Evolutionary conservation across 2,113 vertebrate species (phyloP).

Genomic region (Octodon degus): DNA sequence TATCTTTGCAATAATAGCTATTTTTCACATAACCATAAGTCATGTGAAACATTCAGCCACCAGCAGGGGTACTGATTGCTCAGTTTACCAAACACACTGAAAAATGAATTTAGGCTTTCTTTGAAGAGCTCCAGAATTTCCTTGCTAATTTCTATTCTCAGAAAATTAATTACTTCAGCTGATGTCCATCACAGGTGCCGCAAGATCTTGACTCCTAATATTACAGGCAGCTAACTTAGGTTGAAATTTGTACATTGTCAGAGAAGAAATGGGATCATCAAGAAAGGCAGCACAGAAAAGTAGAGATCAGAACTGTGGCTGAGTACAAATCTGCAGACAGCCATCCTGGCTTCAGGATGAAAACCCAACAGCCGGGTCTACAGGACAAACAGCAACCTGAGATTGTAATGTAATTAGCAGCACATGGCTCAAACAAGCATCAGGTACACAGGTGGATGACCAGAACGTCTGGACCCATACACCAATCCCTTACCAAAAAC

Average conservation of each 20-base stretch:
- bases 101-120: not conserved
- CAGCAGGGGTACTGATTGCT: not conserved
- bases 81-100: not conserved
- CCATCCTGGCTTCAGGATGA: not conserved
- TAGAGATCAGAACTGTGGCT: not conserved
- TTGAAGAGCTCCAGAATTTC: slow-evolving; percentile 42
- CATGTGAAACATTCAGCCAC: not conserved
- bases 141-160: slow-evolving; percentile 51
- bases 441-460: not conserved
- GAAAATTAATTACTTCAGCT: slow-evolving; percentile 30
- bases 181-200: slow-evolving; percentile 48
- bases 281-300: not conserved
- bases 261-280: not conserved
- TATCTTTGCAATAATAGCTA: not conserved
- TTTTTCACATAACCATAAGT: not conserved
- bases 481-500: not conserved
- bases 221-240: not conserved
- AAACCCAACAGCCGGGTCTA: not conserved
- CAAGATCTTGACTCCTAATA: slow-evolving; percentile 69
- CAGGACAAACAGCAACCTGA: not conserved
- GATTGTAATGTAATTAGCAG: not conserved
- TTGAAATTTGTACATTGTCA: not conserved
- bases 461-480: not conserved
- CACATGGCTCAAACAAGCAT: not conserved
- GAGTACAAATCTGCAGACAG: not conserved